Evolutionary conservation across 1,140 invertebrate species (phyloP), one percentile per base, ranked within the genome.

Genomic region (Lasioglossum albipes): DNA sequence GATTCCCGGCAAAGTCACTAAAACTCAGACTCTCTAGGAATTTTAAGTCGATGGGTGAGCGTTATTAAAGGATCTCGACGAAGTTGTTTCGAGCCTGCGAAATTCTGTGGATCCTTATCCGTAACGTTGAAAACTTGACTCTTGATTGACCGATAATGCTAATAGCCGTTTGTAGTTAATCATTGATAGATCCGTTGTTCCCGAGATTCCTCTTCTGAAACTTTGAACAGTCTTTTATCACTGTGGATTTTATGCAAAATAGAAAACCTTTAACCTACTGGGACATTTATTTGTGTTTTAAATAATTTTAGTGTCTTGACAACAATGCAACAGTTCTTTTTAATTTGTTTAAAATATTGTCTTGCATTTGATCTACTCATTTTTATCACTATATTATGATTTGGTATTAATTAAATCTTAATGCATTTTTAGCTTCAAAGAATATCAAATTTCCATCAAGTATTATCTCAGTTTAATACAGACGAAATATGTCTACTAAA

Each of bases 21-120:
- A 45, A 79, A 7, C n/a, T 66, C 70, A 45, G 18, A 79, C 18
- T n/a, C 45, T 1, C 52, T n/a, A 12, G 22, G 13, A 79, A 72
- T 22, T 65, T 72, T 13, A 22, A n/a, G 27, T 61, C 54, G 27
- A 62, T 52, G 22, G 42, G 62, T 16, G 31, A 18, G 1, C 22
- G 41, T 61, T 68, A 72, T 79, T 78, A 65, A 62, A 72, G 16
- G 20, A 27, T 64, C 18, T 41, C 45, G 22, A 27, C 45, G 66
- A 68, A 68, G 42, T 45, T 68, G 66, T 49, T 27, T 7, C 42
- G 42, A 52, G 2, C 3, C n/a, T 27, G 12, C 9, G 9, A 7
- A 52, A 52, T 68, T 27, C 0, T 42, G 7, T 68, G 10, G 7
- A 52, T 68, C 10, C 10, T 52, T 45, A 27, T 20, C 41, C 41